Percentiles rank a stretch among this genome's conserved stretches.
Conservation (phyloP, 2,797 vertebrate genomes). For the Thaleichthys pacificus region DNA sequence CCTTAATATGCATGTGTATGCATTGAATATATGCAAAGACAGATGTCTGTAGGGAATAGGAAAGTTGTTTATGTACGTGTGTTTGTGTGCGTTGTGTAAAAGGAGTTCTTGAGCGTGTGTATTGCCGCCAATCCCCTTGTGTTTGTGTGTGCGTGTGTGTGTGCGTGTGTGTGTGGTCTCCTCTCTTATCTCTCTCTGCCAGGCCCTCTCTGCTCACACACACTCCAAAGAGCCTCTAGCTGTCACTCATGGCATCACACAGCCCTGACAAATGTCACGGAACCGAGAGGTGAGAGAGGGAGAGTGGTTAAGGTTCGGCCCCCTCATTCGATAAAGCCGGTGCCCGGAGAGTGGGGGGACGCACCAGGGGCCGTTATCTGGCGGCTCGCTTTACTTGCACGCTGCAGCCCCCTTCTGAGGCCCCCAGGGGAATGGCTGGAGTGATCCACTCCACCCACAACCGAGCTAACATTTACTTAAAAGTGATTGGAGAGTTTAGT, state of each 20-base stretch:
- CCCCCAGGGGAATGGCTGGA: background rate
- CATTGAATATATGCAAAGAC: background rate
- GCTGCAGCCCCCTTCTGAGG: background rate
- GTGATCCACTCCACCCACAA: background rate
- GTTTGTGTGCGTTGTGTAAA: constrained; percentile 7
- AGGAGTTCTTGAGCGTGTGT: constrained; percentile 9
- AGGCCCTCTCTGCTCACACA: constrained; percentile 71
- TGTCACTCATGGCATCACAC: constrained; percentile 73
- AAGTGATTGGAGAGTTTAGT: background rate
- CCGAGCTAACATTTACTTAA: background rate
- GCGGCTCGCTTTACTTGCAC: background rate
- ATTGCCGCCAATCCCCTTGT: background rate
- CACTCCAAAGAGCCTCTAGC: constrained; percentile 74
- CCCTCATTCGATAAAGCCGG: background rate
- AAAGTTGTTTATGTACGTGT: constrained; percentile 8
- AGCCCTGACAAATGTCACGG: constrained; percentile 66
- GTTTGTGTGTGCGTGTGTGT: constrained; percentile 2
- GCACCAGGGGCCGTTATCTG: constrained; percentile 2
- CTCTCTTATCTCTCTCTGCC: constrained; percentile 74
- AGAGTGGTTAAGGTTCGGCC: background rate
- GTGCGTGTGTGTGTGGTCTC: constrained; percentile 21
- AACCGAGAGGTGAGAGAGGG: constrained; percentile 31
- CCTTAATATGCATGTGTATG: constrained; percentile 5
- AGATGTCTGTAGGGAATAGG: background rate
- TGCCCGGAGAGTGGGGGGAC: background rate